Base-by-base conservation (phyloP, 2,113 vertebrate species). In the Microtus oregoni region DNA sequence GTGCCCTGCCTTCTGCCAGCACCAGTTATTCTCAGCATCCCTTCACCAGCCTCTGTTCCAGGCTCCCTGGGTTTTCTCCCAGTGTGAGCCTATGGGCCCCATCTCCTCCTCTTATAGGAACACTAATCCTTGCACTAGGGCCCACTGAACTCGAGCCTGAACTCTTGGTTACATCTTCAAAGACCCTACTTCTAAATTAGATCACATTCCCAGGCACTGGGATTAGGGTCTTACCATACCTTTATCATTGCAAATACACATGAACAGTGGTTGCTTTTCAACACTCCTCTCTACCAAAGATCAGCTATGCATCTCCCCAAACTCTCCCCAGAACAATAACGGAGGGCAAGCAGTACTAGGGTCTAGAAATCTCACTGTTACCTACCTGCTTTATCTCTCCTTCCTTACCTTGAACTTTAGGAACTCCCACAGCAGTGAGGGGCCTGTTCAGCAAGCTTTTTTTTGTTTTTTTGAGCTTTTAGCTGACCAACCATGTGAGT, bases 281-380 rank as follows among this genome's bases (percentile, higher is more conserved):
- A 32, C 13, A 75, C 17, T 90, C 63, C 44, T 67, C 32, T 32
- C 92, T 86, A 79, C 17, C 61, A 55, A 73, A 87, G 26, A 91
- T 83, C 32, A 79, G 41, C 41, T 68, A 75, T 44, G 88, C 44
- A 61, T 47, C n/a, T 79, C 35, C 50, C 68, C 58, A 98, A 95
- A 91, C 41, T 89, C 78, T 67, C 28, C n/a, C 35, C 8, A 58
- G 12, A 38, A 1, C 67, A 65, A 87, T 63, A 12, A 67, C 13
- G 44, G 50, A 91, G 68, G 11, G 44, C 24, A 77, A 77, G 87
- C 81, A 44, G 38, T 22, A 67, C 78, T 11, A 68, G 20, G 76
- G 32, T 30, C 30, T 87, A 44, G 55, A 91, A 76, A 14, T 26
- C 41, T 7, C 28, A 38, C 28, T 47, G 38, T 55, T n/a, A 76